Evolutionary conservation across 2,888 invertebrate genomes (phyloP), one percentile per base, ranked within the genome.

Genomic region (Pachymerium ferrugineum): DNA sequence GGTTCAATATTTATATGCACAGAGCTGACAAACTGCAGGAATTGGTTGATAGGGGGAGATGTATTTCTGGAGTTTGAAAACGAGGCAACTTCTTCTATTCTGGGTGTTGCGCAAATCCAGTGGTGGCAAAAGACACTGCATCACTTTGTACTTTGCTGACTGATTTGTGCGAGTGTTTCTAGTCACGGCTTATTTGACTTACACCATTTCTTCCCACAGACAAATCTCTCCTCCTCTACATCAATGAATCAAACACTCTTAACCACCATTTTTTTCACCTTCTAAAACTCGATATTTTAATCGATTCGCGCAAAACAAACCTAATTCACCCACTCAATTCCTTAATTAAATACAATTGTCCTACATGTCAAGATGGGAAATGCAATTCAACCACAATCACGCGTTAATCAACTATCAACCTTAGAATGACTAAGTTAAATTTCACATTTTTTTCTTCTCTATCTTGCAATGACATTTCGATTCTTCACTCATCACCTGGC

Each of bases 21-120:
- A 62, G 62, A 62, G 62, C 62, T 62, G 62, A 62, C 62, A 62
- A 62, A 62, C 62, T 62, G 62, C 62, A 62, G 62, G 62, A 62
- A 62, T 62, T 62, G 62, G 62, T 14, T 62, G 62, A 62, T 62
- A 62, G 62, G 62, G 62, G 62, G 62, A n/a, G n/a, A 38, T 62
- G 62, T 62, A 62, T 62, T 62, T 62, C 62, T 62, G 62, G 62
- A 28, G 62, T 62, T 62, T 62, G 62, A 62, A 62, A 62, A 62
- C 62, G 62, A 62, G 62, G 62, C 62, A 28, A 62, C 62, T 28
- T 25, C 62, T 62, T 62, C 62, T 62, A 62, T 62, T 62, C 62
- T 62, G 25, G 62, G 62, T 22, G 28, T 62, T 62, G 62, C 62
- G 62, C 62, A 62, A 62, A 62, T 62, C 62, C 62, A 62, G 62